Evolutionary conservation across 2,888 invertebrate genomes (phyloP).

Genomic region (Luperina testacea): DNA sequence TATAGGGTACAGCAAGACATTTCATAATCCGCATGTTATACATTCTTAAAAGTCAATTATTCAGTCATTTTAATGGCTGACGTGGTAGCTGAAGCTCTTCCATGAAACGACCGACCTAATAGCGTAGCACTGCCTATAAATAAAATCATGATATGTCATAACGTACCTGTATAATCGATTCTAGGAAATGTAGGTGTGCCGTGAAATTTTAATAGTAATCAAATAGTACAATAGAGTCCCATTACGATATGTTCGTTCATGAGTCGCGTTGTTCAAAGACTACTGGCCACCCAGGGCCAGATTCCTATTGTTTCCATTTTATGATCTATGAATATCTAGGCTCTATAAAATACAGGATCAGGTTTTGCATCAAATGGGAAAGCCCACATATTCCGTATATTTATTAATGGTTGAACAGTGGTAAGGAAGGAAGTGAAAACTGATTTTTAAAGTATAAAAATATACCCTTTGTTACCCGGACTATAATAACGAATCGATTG

Average conservation of each 20-base stretch:
- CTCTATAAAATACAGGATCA: background rate
- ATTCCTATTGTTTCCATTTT: conserved; percentile 28
- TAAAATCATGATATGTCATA: conserved; percentile 43
- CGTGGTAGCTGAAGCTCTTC: conserved; percentile 12
- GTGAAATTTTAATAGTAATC: conserved; percentile 21
- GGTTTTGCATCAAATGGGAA: background rate
- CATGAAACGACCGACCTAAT: conserved; percentile 24
- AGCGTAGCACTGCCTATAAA: conserved; percentile 28
- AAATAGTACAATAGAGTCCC: conserved; percentile 1
- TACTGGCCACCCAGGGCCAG: background rate
- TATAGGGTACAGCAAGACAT: background rate
- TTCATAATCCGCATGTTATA: background rate
- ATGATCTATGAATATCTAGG: conserved; percentile 8
- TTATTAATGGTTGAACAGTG: background rate
- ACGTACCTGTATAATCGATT: conserved; percentile 28
- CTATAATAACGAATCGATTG: background rate
- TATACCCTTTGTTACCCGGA: too few relatives aligned
- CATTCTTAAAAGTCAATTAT: conserved; percentile 21
- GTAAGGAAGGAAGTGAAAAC: background rate
- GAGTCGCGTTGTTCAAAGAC: conserved; percentile 1
- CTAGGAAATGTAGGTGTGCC: conserved; percentile 8
- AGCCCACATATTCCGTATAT: background rate
- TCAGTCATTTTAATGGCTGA: conserved; percentile 23
- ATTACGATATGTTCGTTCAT: conserved; percentile 14
- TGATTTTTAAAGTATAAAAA: too few relatives aligned